Evolutionary conservation across 1,140 invertebrate genomes (phyloP).

Genomic region (Oryctes rhinoceros): DNA sequence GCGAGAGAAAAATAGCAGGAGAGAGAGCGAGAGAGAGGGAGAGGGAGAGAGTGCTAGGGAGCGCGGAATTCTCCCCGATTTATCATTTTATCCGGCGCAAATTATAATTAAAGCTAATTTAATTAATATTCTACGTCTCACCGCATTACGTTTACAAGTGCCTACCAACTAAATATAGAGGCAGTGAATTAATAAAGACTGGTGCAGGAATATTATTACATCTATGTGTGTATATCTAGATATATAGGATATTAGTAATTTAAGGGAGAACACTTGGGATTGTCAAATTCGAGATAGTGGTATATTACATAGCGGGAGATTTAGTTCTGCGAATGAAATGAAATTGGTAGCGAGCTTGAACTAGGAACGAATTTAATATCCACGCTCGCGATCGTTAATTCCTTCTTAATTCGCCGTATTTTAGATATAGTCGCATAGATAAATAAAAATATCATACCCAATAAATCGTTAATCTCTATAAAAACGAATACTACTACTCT

Average conservation of each 20-base stretch:
- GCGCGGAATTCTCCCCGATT: conserved; percentile 47
- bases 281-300: conserved; percentile 14
- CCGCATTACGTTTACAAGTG: conserved; percentile 41
- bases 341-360: neutral
- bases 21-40: neutral
- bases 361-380: too few relatives aligned
- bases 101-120: conserved; percentile 49
- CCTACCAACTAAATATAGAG: conserved; percentile 34
- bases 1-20: neutral
- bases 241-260: conserved; percentile 19
- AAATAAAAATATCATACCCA: too few relatives aligned
- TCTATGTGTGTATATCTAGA: conserved; percentile 20
- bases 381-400: too few relatives aligned
- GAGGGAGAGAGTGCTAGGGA: neutral
- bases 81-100: conserved; percentile 48
- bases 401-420: too few relatives aligned
- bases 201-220: conserved; percentile 25
- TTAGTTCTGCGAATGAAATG: conserved; percentile 2
- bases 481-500: too few relatives aligned
- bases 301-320: neutral
- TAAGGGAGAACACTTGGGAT: conserved; percentile 14
- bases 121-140: conserved; percentile 49
- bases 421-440: too few relatives aligned
- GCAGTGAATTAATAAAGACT: conserved; percentile 29
- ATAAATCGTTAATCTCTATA: too few relatives aligned